A percentile compares a stretch with the other conserved stretches of the same genome.
phyloP scores from a whole-genome alignment of 1,140 invertebrate species.

The Bactericera cockerelli region DNA sequence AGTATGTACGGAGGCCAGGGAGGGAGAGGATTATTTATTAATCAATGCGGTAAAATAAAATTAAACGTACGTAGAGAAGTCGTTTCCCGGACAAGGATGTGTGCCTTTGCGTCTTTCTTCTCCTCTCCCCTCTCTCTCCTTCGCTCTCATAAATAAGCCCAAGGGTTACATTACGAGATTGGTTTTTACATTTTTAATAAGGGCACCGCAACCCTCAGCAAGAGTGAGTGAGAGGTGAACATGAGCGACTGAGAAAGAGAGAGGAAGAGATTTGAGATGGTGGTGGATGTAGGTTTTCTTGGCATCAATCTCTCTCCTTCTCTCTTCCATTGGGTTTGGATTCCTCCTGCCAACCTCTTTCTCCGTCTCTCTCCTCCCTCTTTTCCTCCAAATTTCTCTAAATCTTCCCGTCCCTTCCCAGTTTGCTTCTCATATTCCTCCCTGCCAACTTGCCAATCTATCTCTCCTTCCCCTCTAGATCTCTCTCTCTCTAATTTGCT shows the following conservation, averaged over 20 bases:
- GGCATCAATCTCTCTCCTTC: too few relatives aligned
- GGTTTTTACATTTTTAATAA: constrained; percentile 9
- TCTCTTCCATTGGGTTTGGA: too few relatives aligned
- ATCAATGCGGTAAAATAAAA: constrained; percentile 8
- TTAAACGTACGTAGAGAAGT: constrained; percentile 1
- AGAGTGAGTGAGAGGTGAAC: too few relatives aligned
- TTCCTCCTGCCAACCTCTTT: not conserved
- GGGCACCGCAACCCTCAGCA: not conserved
- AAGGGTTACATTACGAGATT: constrained; percentile 6
- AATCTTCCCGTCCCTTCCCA: not conserved
- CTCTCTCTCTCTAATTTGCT: too few relatives aligned
- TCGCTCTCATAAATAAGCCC: not conserved
- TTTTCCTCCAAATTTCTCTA: not conserved
- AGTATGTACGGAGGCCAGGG: not conserved
- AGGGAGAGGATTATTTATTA: constrained; percentile 5
- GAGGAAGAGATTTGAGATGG: too few relatives aligned
- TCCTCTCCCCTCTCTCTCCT: too few relatives aligned
- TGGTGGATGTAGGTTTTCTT: too few relatives aligned
- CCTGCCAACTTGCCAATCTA: too few relatives aligned
- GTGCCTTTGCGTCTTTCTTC: too few relatives aligned
- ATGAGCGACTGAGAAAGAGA: too few relatives aligned
- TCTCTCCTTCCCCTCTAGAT: too few relatives aligned
- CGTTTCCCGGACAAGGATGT: too few relatives aligned
- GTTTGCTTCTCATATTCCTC: not conserved
- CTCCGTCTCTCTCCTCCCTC: not conserved